Evolutionary conservation across 2,113 vertebrate genomes (phyloP).

Genomic region (Blennius ocellaris): DNA sequence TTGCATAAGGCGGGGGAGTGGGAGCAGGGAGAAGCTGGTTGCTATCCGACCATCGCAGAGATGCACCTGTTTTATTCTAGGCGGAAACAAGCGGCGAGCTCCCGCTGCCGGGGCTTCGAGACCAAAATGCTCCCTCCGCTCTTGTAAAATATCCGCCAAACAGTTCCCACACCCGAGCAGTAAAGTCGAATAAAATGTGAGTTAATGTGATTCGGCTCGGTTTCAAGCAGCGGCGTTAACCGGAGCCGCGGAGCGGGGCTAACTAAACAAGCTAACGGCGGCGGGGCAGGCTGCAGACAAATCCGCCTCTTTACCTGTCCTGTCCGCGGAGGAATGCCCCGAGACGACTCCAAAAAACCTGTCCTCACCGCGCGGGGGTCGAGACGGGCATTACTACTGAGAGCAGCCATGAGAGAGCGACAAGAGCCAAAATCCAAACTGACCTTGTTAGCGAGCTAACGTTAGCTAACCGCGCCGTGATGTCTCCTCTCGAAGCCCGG

Average conservation of each 20-base stretch:
- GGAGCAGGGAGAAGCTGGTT: background rate
- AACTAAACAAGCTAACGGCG: conserved; percentile 57
- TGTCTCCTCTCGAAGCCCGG: conserved; percentile 63
- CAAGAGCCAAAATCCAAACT: conserved; percentile 64
- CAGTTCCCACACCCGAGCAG: no score
- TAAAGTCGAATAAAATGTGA: no score
- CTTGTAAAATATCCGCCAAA: background rate
- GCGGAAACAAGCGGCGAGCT: conserved; percentile 32
- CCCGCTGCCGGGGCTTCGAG: conserved; percentile 1
- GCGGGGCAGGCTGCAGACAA: conserved; percentile 17
- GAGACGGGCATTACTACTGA: background rate
- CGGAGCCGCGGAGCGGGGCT: conserved; percentile 43
- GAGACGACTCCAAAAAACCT: background rate
- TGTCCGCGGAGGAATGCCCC: background rate
- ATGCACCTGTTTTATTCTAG: conserved; percentile 80
- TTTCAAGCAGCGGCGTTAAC: conserved; percentile 28
- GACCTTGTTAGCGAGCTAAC: conserved; percentile 83
- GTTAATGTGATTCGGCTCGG: conserved; percentile 2
- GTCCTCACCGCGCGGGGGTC: background rate
- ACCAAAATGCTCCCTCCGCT: background rate
- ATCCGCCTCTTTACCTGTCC: conserved; percentile 19
- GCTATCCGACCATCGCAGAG: conserved; percentile 30
- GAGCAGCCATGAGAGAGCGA: background rate
- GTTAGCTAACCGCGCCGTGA: conserved; percentile 67
- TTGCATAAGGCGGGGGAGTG: background rate